phyloP scores from a whole-genome alignment of 2,888 invertebrate genomes.

The Plagiodera versicolora region DNA sequence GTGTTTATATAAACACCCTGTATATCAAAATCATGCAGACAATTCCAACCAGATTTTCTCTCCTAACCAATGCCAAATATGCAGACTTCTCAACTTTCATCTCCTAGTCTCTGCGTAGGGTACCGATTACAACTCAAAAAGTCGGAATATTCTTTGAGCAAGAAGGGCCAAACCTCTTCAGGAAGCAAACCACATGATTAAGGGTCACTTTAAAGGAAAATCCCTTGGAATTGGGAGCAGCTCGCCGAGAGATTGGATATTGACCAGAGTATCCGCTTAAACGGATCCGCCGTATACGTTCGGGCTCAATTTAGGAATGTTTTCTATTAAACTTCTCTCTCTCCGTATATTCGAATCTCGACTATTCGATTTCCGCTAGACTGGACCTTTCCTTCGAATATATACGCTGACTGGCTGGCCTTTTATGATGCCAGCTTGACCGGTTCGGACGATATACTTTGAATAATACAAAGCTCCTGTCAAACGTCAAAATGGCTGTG shows the following conservation, averaged over 20 bases:
- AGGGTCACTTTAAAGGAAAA: slow-evolving; percentile 49
- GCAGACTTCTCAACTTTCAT: not conserved
- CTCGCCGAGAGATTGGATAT: slow-evolving; percentile 50
- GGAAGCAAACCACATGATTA: slow-evolving; percentile 37
- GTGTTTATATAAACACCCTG: too few relatives aligned
- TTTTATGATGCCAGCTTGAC: not conserved
- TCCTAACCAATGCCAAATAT: too few relatives aligned
- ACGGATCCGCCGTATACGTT: slow-evolving; percentile 34
- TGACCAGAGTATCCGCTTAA: slow-evolving; percentile 47
- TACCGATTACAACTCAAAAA: slow-evolving; percentile 10
- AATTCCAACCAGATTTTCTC: too few relatives aligned
- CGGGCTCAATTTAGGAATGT: slow-evolving; percentile 37
- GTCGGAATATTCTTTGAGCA: slow-evolving; percentile 27
- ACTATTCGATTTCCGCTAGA: not conserved
- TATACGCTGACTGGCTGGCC: not conserved
- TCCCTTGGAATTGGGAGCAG: slow-evolving; percentile 49
- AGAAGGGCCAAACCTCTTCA: slow-evolving; percentile 26
- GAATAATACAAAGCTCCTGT: too few relatives aligned
- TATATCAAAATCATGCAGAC: too few relatives aligned
- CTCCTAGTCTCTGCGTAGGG: not conserved
- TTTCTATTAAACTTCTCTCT: slow-evolving; percentile 36
- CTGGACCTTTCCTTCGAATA: not conserved
- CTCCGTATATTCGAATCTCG: slow-evolving; percentile 17
- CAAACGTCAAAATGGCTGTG: too few relatives aligned
- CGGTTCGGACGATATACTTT: not conserved